These are phyloP conservation scores for Nibea albiflora DNA, from an alignment of 2,113 vertebrate genomes.

Conservation along the genomic window DNA sequence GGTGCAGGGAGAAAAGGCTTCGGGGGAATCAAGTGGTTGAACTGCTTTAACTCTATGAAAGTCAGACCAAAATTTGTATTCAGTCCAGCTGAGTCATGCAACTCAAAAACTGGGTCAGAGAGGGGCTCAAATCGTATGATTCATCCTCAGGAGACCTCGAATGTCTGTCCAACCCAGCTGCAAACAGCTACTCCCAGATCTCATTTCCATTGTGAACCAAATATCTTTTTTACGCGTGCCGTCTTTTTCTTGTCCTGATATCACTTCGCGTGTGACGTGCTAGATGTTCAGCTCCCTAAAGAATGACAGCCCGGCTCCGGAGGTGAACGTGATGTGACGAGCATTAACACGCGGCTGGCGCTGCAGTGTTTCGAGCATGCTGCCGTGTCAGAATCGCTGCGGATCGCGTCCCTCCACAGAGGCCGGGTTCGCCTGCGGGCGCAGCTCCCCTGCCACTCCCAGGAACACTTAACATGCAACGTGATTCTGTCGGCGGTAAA, in stretches of 20 bases:
- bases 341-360: too few species aligned
- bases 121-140: neutral
- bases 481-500: neutral
- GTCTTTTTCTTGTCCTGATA: neutral
- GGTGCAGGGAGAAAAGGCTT: too few species aligned
- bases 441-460: slow-evolving; percentile 21
- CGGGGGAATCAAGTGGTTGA: too few species aligned
- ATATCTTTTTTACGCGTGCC: neutral
- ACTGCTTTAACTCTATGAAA: too few species aligned
- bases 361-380: neutral
- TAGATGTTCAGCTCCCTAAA: neutral
- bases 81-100: too few species aligned
- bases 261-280: neutral
- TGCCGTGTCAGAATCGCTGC: neutral
- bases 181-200: neutral
- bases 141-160: neutral
- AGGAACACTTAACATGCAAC: slow-evolving; percentile 17
- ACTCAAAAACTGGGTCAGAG: too few species aligned
- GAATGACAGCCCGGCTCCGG: neutral
- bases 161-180: neutral
- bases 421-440: neutral
- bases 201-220: neutral
- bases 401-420: slow-evolving; percentile 15
- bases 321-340: too few species aligned
- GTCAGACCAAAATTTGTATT: too few species aligned